Evolutionary conservation across 2,113 vertebrate species (phyloP), one percentile per base, ranked within the genome.

Genomic region (Zosterops pallidus): DNA sequence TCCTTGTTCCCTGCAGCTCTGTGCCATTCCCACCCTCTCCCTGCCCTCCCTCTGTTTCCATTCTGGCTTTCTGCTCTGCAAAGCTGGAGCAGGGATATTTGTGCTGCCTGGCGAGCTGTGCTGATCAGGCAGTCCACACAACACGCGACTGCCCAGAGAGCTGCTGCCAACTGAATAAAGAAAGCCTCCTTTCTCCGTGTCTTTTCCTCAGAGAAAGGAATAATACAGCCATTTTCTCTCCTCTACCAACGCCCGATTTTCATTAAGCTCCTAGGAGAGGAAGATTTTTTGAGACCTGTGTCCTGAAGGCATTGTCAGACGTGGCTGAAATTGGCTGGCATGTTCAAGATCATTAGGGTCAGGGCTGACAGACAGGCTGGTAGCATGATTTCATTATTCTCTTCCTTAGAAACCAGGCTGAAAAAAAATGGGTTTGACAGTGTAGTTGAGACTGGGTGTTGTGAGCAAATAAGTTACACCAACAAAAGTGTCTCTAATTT

Each of bases 331-430:
- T 90, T 67, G 92, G 49, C 80, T 83, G 72, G 88, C 86, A 47
- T 70, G 64, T 94, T 94, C 83, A 92, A 90, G 85, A 93, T 88
- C 88, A 64, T 83, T 90, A 92, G 39, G 94, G 85, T 90, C 71
- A 86, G 80, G 55, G 68, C 68, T 92, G 92, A 88, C 50, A 90
- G 94, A 83, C 90, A 88, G 90, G 59, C 85, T 81, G 46, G 59
- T 70, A 81, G 33, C 23, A 31, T 5, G 5, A 90, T 33, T 83
- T 39, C 41, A 15, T 83, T 88, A 37, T 72, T 80, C 79, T 77
- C 84, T 90, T 52, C 62, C 57, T 72, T 85, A 70, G 76, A 92
- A 93, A 90, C 29, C 35, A n/a, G 35, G 18, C 50, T 90, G 9
- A 39, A 39, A 10, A 39, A 35, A 65, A 57, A 39, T 69, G 18